Base-by-base conservation (phyloP, 2,888 invertebrate genomes). In the Tetragonisca angustula region DNA sequence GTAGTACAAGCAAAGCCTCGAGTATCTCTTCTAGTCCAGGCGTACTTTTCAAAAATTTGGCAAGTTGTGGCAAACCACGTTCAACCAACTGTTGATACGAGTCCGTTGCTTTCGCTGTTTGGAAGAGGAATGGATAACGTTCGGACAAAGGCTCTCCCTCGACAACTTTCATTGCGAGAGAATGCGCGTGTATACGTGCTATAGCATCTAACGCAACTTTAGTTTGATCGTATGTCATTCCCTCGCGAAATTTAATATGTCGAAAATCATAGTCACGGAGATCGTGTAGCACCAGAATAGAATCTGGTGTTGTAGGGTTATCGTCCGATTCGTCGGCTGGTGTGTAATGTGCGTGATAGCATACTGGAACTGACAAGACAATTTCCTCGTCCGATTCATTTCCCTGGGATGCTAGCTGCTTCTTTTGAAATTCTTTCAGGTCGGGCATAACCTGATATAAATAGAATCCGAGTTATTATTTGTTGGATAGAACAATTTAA, bases 21-120 rank as follows among this genome's bases (percentile, higher is more conserved):
- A 96, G 94, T 2, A 96, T 96, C 65, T 95, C 95, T 65, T 96
- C 95, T 83, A 97, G 95, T 49, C 97, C 97, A 0, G 96, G 95
- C 71, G 96, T 95, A 68, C 96, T 95, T 88, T 97, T 96, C 68
- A 97, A 94, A 92, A 97, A 97, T 78, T 96, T 96, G 85, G 97
- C 96, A 43, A 97, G 95, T 91, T 97, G 97, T 0, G 97, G 97
- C 32, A 97, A 94, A 2, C 97, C 97, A 81, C 97, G 95, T 91
- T 97, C 96, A 5, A 97, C 97, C 49, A 97, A 95, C 81, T 97
- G 97, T 85, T 97, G 96, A 92, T 97, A 97, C 6, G 97, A 97
- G 88, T 97, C 97, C 0, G 97, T 97, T 0, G 97, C 97, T 91
- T 97, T 95, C 64, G 97, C 97, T 59, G 97, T 97, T 90, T 97